Conservation (phyloP, 2,113 vertebrate genomes). For the rat (Rattus norvegicus) region GRCr8 NC_086039.1:143745501-143746000, state of each 20-base stretch:
- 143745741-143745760: not conserved
- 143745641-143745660: not conserved
- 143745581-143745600: not conserved
- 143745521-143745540: not conserved
- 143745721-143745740: not conserved
- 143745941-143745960: conserved; percentile 29
- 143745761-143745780: not conserved
- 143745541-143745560: not conserved
- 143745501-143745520: not conserved
- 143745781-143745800: not conserved
- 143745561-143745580: not conserved
- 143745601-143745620: not conserved
- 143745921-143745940: not conserved
- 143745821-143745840: not conserved
- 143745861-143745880: conserved; percentile 10
- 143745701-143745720: not conserved
- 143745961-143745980: not conserved
- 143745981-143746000: not conserved
- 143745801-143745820: not conserved
- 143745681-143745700: conserved; percentile 30
- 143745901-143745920: conserved; percentile 31
- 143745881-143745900: not conserved
- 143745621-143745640: conserved; percentile 9
- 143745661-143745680: not conserved
- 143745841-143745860: not conserved